Evolutionary conservation across 2,888 invertebrate species (phyloP), one percentile per base, ranked within the genome.

Genomic region (Xanthia icteritia): DNA sequence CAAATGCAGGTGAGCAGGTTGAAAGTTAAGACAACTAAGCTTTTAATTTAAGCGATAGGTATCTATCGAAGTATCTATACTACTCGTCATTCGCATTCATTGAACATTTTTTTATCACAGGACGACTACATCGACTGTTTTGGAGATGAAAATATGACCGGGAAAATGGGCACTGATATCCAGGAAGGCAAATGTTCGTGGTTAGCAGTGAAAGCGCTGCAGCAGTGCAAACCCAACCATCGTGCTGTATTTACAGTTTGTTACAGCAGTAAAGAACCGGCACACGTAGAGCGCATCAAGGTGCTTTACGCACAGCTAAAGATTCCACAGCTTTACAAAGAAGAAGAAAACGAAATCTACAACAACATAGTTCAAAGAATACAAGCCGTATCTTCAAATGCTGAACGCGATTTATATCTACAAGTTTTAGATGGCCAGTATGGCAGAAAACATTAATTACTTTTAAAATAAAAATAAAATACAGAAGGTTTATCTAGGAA

Each of bases 101-200:
- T 58, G 0, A n/a, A 58, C 1, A 13, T 15, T 68, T n/a, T 56
- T 48, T 56, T 39, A 60, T 78, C 51, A 48, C 94, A 98, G 97
- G 98, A 99, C 92, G 99, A 99, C 93, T 99, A 97, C 93, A 95
- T 99, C 64, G 99, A 99, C 92, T 98, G 98, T 90, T 99, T 98
- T 93, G 99, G 99, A 0, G 98, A 99, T 90, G 97, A 98, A 54
- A 96, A 97, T 2, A 94, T 98, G 0, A 99, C 98, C 0, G 99
- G 99, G 0, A 99, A 99, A 97, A 94, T 97, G 27, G 98, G 99
- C 8, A 98, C 98, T 0, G 99, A 99, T 91, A 99, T 99, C 86
- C 97, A 98, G 92, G 99, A 99, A 90, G 99, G 99, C 63, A 99
- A 99, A 94, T 99, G 99, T 93, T 97, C 98, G 0, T 99, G 99